Conservation (phyloP, 2,797 vertebrate species). For the Spinibarbus caldwelli region DNA sequence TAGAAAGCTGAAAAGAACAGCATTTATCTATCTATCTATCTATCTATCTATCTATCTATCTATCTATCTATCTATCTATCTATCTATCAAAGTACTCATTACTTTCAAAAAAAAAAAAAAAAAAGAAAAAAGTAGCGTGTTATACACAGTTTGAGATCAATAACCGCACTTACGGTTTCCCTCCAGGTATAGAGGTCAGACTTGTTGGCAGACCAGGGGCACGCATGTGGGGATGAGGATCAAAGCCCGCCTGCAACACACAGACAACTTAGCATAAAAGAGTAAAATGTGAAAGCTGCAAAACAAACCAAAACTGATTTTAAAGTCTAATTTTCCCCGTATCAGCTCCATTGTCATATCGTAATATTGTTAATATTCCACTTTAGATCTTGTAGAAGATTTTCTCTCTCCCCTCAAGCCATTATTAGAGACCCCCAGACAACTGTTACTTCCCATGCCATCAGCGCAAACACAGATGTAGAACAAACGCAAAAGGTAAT, state of each 20-base stretch:
- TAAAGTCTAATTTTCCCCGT: background rate
- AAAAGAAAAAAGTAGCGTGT: background rate
- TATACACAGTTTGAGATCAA: background rate
- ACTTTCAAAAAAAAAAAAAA: background rate
- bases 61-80: too few species aligned
- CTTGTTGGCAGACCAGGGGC: conserved; percentile 88
- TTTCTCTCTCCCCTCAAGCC: conserved; percentile 36
- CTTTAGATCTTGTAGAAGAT: too few species aligned
- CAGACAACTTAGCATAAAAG: conserved; percentile 2
- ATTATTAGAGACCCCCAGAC: conserved; percentile 47
- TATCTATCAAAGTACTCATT: too few species aligned
- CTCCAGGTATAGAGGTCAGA: conserved; percentile 92
- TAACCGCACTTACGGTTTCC: conserved; percentile 94
- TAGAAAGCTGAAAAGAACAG: background rate
- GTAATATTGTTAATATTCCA: conserved; percentile 5
- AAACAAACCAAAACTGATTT: background rate
- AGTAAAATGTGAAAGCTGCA: background rate
- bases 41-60: too few species aligned
- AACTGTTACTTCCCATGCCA: conserved; percentile 58
- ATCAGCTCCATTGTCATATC: background rate
- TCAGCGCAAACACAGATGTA: conserved; percentile 61
- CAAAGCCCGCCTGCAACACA: conserved; percentile 81
- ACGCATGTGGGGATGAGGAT: conserved; percentile 93
- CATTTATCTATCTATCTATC: too few species aligned
- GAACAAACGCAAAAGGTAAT: conserved; percentile 63